phyloP scores from a whole-genome alignment of 2,113 vertebrate genomes.

The Macrotus californicus region DNA sequence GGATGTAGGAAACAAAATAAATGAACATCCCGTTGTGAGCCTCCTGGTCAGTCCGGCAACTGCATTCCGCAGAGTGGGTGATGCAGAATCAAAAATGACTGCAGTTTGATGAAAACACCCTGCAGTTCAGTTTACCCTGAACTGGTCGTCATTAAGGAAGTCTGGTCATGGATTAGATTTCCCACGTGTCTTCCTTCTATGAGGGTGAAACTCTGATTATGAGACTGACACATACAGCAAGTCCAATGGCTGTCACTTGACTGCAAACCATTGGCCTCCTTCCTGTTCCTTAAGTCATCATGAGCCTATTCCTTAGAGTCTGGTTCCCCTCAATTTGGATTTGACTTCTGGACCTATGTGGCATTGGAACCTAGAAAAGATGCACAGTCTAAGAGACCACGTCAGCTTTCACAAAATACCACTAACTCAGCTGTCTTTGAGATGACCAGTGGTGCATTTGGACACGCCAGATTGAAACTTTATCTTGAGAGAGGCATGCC shows the following conservation, averaged over 20 bases:
- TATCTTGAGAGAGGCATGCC: neutral
- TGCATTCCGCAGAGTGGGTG: no score
- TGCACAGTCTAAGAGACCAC: neutral
- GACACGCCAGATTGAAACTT: neutral
- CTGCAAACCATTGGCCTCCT: neutral
- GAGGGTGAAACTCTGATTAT: neutral
- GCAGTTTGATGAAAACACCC: no score
- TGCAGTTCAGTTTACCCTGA: no score
- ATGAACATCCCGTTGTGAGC: no score
- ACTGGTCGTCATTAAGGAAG: no score
- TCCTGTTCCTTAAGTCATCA: neutral
- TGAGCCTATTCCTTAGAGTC: neutral
- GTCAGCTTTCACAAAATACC: neutral
- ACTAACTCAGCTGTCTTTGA: neutral
- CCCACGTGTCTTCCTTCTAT: no score
- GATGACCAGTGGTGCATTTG: neutral
- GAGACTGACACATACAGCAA: neutral
- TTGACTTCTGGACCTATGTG: neutral
- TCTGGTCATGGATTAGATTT: no score
- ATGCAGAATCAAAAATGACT: no score
- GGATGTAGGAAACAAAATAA: no score
- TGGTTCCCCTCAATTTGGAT: neutral
- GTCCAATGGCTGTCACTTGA: neutral
- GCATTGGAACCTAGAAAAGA: neutral
- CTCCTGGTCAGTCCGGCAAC: no score